These are phyloP conservation scores for Centropus unirufus DNA, from an alignment of 2,113 vertebrate species.

Conservation along the genomic window DNA sequence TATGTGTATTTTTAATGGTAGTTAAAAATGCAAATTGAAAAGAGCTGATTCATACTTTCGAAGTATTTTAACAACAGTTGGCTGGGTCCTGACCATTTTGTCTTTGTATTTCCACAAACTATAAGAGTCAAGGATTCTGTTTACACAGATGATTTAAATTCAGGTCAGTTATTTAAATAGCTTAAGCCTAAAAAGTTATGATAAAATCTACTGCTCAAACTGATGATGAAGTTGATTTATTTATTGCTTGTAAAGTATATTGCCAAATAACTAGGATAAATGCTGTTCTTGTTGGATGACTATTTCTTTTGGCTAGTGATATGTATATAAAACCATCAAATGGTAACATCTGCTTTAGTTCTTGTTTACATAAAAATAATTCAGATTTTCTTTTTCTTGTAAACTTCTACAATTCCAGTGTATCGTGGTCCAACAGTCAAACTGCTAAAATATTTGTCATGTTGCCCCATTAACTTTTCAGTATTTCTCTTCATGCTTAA, in stretches of 20 bases:
- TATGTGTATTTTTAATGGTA: background rate
- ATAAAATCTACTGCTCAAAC: background rate
- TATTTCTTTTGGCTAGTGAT: slow-evolving; percentile 36
- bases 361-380: slow-evolving; percentile 31
- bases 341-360: slow-evolving; percentile 15
- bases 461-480: background rate
- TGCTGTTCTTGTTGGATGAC: background rate
- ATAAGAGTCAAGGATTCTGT: background rate
- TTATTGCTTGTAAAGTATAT: background rate
- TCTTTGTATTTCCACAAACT: background rate
- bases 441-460: background rate
- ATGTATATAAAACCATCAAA: slow-evolving; percentile 5
- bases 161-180: background rate
- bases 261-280: slow-evolving; percentile 1
- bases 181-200: background rate
- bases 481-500: background rate
- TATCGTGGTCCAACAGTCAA: background rate
- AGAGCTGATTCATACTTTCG: background rate
- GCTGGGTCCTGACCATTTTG: background rate
- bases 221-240: background rate
- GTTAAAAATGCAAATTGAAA: background rate
- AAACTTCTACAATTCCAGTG: background rate
- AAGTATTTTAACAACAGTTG: background rate
- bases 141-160: background rate
- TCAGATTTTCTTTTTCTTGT: background rate